A percentile compares a stretch with the other conserved stretches of the same genome.
Conservation (phyloP, 2,888 invertebrate species). For the Eulithis testata region DNA sequence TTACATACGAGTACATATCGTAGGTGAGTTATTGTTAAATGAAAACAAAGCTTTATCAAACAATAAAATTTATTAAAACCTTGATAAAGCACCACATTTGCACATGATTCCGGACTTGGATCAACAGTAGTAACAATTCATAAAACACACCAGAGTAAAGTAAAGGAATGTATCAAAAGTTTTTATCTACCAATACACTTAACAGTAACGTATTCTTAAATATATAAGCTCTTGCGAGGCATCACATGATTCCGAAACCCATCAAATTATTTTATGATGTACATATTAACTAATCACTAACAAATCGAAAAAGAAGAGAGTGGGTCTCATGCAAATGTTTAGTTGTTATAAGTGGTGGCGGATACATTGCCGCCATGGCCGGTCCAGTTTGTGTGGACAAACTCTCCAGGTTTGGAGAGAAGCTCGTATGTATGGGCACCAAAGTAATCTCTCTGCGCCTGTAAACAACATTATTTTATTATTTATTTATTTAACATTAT, state of each 20-base stretch:
- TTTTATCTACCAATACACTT: neutral
- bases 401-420: slow-evolving; percentile 92
- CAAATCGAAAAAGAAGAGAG: neutral
- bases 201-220: neutral
- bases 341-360: slow-evolving; percentile 92
- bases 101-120: neutral
- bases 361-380: slow-evolving; percentile 98
- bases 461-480: slow-evolving; percentile 36
- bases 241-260: slow-evolving; percentile 18
- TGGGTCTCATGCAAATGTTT: slow-evolving; percentile 31
- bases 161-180: slow-evolving; percentile 25
- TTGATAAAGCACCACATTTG: slow-evolving; percentile 18
- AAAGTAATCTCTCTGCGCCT: slow-evolving; percentile 99
- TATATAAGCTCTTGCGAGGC: slow-evolving; percentile 3
- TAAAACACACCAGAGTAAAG: slow-evolving; percentile 13
- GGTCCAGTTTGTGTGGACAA: slow-evolving; percentile 99
- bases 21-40: neutral
- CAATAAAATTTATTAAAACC: neutral
- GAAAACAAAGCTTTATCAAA: neutral
- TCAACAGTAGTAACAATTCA: neutral
- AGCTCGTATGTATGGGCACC: slow-evolving; percentile 99
- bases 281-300: neutral
- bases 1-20: too few species aligned
- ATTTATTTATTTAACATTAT: neutral
- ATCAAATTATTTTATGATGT: neutral